These are phyloP conservation scores for Euleptes europaea DNA, from an alignment of 2,113 vertebrate species.

Conservation along the genomic window DNA sequence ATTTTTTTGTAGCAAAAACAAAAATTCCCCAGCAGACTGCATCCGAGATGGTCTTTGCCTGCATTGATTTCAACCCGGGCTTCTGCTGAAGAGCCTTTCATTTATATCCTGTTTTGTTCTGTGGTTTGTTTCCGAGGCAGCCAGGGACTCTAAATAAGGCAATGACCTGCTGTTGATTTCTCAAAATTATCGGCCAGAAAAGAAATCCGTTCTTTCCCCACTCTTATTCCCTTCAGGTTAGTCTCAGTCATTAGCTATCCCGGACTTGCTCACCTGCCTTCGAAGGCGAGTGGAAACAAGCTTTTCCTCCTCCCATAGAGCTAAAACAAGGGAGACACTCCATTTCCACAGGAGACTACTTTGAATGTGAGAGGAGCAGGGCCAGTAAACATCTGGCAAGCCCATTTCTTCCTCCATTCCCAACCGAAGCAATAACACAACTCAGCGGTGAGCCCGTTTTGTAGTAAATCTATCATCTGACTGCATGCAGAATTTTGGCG, in stretches of 20 bases:
- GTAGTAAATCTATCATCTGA: background rate
- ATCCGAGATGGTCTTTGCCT: background rate
- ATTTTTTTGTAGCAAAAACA: background rate
- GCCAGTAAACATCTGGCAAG: no score
- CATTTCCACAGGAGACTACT: no score
- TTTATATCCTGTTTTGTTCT: background rate
- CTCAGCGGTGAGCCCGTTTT: background rate
- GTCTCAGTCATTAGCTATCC: background rate
- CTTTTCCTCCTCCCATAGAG: no score
- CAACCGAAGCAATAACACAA: no score
- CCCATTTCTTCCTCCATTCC: no score
- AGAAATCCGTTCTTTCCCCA: background rate
- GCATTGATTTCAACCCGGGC: background rate
- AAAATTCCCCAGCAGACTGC: background rate
- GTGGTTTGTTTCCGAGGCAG: background rate
- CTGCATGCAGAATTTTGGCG: no score
- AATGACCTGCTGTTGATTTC: background rate
- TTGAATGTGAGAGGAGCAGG: no score
- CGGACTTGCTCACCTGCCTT: background rate
- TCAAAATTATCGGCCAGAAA: background rate
- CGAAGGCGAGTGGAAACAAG: no score
- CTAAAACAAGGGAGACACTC: no score
- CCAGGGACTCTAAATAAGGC: background rate
- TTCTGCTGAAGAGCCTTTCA: background rate
- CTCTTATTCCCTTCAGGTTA: background rate